These are phyloP conservation scores for Eidolon helvum DNA, from an alignment of 2,113 vertebrate species.

Conservation along the genomic window DNA sequence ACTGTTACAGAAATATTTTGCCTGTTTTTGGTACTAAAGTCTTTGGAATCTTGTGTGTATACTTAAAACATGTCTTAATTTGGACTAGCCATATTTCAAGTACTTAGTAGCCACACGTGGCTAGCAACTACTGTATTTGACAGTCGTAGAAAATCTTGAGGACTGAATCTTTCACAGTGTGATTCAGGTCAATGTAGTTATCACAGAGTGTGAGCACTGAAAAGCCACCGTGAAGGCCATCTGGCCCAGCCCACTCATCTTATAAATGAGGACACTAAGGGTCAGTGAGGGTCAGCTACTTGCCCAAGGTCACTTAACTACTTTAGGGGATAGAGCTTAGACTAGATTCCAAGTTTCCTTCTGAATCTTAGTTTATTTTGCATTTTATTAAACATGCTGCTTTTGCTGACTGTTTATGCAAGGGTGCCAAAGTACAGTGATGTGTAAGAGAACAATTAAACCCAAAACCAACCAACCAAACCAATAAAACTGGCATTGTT, in stretches of 20 bases:
- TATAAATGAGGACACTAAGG: neutral
- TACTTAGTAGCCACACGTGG: neutral
- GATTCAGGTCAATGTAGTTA: neutral
- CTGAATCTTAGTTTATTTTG: constrained; percentile 1
- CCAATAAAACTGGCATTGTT: neutral
- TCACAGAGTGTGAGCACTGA: neutral
- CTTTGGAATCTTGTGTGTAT: neutral
- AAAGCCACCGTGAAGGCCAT: neutral
- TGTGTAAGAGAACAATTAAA: neutral
- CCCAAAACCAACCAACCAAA: neutral
- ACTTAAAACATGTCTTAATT: neutral
- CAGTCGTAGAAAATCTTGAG: neutral
- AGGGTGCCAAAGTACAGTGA: neutral
- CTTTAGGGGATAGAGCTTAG: neutral
- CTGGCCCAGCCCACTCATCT: neutral
- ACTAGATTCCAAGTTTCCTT: neutral
- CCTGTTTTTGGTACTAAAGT: neutral
- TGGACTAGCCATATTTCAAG: neutral
- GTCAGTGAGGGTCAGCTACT: neutral
- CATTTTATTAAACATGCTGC: neutral
- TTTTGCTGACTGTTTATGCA: neutral
- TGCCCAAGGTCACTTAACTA: neutral
- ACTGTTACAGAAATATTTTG: neutral
- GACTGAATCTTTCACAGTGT: neutral
- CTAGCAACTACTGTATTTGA: neutral